These are phyloP conservation scores for Cairina moschata DNA, from an alignment of 2,113 vertebrate species.

Conservation along the genomic window DNA sequence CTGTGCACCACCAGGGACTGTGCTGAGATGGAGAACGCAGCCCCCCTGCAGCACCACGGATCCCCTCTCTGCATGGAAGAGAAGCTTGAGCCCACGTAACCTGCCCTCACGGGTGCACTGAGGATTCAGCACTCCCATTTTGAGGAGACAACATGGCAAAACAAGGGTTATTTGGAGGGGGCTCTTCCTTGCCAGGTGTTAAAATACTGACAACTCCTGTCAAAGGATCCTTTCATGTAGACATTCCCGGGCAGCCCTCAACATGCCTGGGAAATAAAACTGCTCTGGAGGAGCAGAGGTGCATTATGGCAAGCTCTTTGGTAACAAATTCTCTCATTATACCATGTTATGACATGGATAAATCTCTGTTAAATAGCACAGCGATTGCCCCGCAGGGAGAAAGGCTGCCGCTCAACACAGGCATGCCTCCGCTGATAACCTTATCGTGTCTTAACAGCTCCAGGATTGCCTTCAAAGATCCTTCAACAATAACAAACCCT, in stretches of 20 bases:
- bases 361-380: slow-evolving; percentile 69
- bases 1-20: neutral
- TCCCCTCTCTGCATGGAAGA: neutral
- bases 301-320: slow-evolving; percentile 64
- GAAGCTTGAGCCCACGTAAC: neutral
- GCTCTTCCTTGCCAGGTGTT: slow-evolving; percentile 70
- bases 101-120: fast-evolving
- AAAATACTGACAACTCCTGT: slow-evolving; percentile 65
- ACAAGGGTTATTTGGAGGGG: slow-evolving; percentile 54
- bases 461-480: slow-evolving; percentile 55
- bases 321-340: slow-evolving; percentile 70
- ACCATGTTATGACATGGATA: slow-evolving; percentile 81
- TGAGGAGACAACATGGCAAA: neutral
- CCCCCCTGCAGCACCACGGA: fast-evolving
- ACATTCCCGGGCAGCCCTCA: slow-evolving; percentile 76
- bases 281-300: slow-evolving; percentile 64
- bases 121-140: neutral
- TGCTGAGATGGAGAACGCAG: fast-evolving
- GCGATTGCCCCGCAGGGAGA: slow-evolving; percentile 57
- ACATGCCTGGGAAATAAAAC: slow-evolving; percentile 72
- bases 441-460: slow-evolving; percentile 71
- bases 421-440: slow-evolving; percentile 69
- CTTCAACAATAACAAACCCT: slow-evolving; percentile 42
- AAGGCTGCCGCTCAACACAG: slow-evolving; percentile 21
- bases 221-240: slow-evolving; percentile 73